Evolutionary conservation across 2,888 invertebrate species (phyloP).

Genomic region (Mesorhabditis belari): DNA sequence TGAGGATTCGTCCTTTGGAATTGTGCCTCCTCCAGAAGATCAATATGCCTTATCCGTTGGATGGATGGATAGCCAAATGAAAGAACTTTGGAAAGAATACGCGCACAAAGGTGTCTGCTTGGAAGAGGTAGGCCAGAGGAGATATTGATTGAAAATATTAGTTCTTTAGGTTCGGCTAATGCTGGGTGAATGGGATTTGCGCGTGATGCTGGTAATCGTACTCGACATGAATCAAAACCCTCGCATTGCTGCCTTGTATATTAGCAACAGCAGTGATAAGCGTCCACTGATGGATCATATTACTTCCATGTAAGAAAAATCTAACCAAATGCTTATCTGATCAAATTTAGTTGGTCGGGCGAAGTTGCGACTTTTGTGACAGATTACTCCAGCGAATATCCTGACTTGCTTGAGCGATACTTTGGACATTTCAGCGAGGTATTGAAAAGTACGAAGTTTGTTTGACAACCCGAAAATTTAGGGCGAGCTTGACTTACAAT

Average conservation of each 20-base stretch:
- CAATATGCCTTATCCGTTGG: constrained; percentile 2
- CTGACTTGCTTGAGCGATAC: constrained; percentile 1
- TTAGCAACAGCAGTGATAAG: neutral
- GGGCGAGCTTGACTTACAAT: neutral
- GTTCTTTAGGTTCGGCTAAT: constrained; percentile 12
- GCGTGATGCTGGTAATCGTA: constrained; percentile 1
- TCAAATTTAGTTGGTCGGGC: neutral
- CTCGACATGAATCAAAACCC: constrained; percentile 4
- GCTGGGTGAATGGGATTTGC: constrained; percentile 8
- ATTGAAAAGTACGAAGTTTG: neutral
- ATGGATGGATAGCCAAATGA: constrained; percentile 10
- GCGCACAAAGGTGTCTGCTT: constrained; percentile 2
- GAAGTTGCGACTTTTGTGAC: constrained; percentile 9
- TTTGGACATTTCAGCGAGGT: constrained; percentile 4
- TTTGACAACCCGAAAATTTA: neutral
- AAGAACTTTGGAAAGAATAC: constrained; percentile 7
- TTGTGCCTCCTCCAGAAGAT: neutral
- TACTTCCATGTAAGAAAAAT: neutral
- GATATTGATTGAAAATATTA: neutral
- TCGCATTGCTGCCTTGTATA: neutral
- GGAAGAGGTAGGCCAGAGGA: constrained; percentile 10
- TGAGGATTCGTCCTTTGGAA: constrained; percentile 3
- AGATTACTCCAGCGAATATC: constrained; percentile 10
- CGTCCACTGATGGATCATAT: neutral
- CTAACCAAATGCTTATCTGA: neutral